Percentiles rank a stretch among this genome's conserved stretches.
Conservation (phyloP, 2,888 invertebrate species). For the Xestobium rufovillosum region DNA sequence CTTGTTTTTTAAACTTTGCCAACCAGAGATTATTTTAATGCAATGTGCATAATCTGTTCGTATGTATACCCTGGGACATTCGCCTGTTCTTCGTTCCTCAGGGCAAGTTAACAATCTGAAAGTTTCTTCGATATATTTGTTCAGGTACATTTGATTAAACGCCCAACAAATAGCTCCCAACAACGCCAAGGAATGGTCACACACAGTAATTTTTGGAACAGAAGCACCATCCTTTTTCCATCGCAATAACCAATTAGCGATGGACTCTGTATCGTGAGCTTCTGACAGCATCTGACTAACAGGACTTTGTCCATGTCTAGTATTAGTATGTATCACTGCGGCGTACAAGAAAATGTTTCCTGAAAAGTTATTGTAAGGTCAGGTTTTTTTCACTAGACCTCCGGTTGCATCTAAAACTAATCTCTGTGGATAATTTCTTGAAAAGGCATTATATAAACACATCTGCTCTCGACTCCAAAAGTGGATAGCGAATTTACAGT, state of each 20-base stretch:
- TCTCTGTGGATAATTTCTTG: not conserved
- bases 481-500: constrained; percentile 12
- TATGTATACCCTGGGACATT: not conserved
- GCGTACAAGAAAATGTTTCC: constrained; percentile 13
- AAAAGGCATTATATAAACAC: constrained; percentile 14
- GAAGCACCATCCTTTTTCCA: constrained; percentile 11
- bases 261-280: constrained; percentile 9
- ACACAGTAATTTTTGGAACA: constrained; percentile 9
- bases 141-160: constrained; percentile 6
- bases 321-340: constrained; percentile 11
- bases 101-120: not conserved
- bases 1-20: not conserved
- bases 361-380: constrained; percentile 10
- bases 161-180: constrained; percentile 8
- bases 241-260: constrained; percentile 10
- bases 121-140: not conserved
- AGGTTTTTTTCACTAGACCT: constrained; percentile 4
- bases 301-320: constrained; percentile 10
- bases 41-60: not conserved
- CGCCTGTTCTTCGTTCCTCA: not conserved
- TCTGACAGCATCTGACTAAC: constrained; percentile 16
- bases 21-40: not conserved
- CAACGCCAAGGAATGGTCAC: constrained; percentile 13
- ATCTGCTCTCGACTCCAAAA: constrained; percentile 16
- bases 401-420: constrained; percentile 16